A percentile compares a stretch with the other conserved stretches of the same genome.
Conservation (phyloP, 2,113 vertebrate species). For the Anseranas semipalmata region DNA sequence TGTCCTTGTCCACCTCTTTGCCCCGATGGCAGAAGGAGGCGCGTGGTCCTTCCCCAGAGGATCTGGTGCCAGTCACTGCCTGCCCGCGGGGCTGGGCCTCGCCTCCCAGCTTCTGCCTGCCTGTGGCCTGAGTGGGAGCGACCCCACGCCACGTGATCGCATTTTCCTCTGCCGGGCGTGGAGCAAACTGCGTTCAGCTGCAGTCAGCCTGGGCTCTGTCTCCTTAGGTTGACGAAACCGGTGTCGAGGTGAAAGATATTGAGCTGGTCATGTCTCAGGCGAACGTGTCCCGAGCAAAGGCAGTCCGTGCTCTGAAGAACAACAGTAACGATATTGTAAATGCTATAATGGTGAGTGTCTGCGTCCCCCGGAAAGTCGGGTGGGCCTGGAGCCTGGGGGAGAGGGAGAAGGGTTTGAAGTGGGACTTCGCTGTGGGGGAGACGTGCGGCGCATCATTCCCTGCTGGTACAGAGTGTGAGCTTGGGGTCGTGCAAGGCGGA, state of each 20-base stretch:
- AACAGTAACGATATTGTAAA: slow-evolving; percentile 99
- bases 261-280: slow-evolving; percentile 99
- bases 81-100: no score
- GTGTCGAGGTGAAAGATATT: slow-evolving; percentile 98
- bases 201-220: not conserved
- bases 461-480: accelerated
- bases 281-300: slow-evolving; percentile 96
- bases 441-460: accelerated
- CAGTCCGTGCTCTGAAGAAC: slow-evolving; percentile 97
- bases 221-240: slow-evolving; percentile 93
- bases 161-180: not conserved
- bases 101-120: not conserved
- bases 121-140: not conserved
- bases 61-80: not conserved
- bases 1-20: accelerated
- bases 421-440: not conserved
- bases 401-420: accelerated
- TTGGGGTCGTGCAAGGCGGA: not conserved
- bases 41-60: accelerated
- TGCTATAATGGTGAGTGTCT: slow-evolving; percentile 93
- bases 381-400: no score
- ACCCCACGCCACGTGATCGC: accelerated
- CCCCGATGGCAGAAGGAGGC: accelerated
- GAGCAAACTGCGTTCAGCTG: not conserved
- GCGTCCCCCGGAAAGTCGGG: not conserved